Base-by-base conservation (phyloP, 1,140 invertebrate species). In the Leptonema lineaticorne region DNA sequence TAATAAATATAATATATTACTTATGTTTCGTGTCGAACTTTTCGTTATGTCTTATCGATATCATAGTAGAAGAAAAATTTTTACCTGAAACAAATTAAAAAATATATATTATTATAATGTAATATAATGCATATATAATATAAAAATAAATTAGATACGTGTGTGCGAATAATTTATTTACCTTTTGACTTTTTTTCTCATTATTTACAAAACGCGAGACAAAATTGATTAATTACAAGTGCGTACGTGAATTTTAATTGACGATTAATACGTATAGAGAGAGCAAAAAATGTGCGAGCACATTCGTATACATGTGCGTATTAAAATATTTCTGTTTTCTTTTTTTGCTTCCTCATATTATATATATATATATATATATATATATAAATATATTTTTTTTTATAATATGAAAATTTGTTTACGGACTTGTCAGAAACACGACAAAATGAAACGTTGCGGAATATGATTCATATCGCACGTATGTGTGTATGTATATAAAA, bases 361-460 rank as follows among this genome's bases (percentile, higher is more conserved):
- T 14, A 3, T 9, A n/a, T 45, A 16, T 45, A n/a, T n/a, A n/a
- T n/a, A n/a, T n/a, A n/a, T n/a, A n/a, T n/a, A n/a, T n/a, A n/a
- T n/a, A n/a, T n/a, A n/a, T n/a, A n/a, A n/a, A 41, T 37, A 41
- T 33, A 6, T 59, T 11, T n/a, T 27, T 6, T 9, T 22, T 22
- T 64, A 29, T 64, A 64, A 64, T 53, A 64, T 64, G 30, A 64
- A 53, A 53, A 64, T 56, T 62, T 64, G 63, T 64, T 29, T 26
- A 41, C 64, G 64, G 26, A 67, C 27, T 67, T 67, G 64, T 67
- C 64, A 67, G 64, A 56, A 67, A 58, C 64, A 67, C 30, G 24
- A 56, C 33, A 33, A 46, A 30, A 56, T 67, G 48, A 67, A 67
- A 33, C 64, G 27, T 57, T 58, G 48, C 64, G 64, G 64, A 67